Percentiles rank a stretch among this genome's conserved stretches.
Evolutionary conservation across 2,797 vertebrate species (phyloP).

Genomic region (Notolabrus celidotus): DNA sequence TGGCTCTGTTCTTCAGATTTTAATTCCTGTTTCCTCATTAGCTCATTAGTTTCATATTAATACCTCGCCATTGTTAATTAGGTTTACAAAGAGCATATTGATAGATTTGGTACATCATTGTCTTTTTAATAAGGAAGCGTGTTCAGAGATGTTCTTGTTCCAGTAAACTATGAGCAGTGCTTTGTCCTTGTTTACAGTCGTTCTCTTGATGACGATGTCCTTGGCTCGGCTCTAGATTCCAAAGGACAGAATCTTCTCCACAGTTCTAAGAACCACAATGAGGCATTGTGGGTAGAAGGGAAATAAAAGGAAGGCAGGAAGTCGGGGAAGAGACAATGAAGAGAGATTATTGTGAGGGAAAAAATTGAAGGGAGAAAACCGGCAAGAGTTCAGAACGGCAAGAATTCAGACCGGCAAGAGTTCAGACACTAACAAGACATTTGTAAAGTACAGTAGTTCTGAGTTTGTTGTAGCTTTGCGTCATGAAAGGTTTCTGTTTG

Average conservation of each 20-base stretch:
- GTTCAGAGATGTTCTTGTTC: conserved; percentile 25
- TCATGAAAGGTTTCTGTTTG: no score
- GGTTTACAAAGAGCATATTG: conserved; percentile 29
- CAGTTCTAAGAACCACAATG: conserved; percentile 40
- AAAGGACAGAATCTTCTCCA: conserved; percentile 32
- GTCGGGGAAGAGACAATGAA: conserved; percentile 1
- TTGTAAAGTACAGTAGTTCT: background rate
- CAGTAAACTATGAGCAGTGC: background rate
- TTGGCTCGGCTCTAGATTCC: conserved; percentile 47
- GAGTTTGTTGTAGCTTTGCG: background rate
- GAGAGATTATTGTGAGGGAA: background rate
- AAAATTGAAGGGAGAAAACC: background rate
- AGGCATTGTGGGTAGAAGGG: conserved; percentile 31
- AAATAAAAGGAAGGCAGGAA: conserved; percentile 13
- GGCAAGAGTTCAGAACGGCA: background rate
- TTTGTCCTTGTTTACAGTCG: conserved; percentile 40
- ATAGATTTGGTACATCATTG: conserved; percentile 12
- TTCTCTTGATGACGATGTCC: conserved; percentile 36
- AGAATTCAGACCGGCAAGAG: background rate
- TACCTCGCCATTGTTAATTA: conserved; percentile 25
- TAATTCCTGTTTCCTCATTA: conserved; percentile 20
- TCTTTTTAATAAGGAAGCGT: background rate
- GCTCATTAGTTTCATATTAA: conserved; percentile 49
- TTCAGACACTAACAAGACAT: background rate
- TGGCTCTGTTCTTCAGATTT: conserved; percentile 19